Percentiles rank a stretch among this genome's conserved stretches.
These are phyloP conservation scores for Anser cygnoides DNA, from an alignment of 2,113 vertebrate species.

Conservation along the genomic window DNA sequence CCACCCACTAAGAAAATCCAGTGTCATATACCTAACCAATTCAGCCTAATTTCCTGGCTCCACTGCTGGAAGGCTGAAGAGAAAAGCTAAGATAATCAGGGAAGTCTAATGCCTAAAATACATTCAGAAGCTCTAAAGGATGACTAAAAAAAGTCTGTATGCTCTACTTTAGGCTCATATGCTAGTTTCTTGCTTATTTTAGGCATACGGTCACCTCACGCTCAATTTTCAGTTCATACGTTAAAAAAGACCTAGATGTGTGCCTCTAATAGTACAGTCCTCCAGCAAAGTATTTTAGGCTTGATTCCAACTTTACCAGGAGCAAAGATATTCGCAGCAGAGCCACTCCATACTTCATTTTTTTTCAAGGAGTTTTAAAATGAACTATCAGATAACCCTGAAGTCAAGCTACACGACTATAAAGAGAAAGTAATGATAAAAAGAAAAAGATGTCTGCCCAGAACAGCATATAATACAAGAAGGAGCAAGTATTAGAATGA, in stretches of 20 bases:
- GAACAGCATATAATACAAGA: neutral
- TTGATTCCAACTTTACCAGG: neutral
- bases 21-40: neutral
- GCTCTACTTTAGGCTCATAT: accelerated
- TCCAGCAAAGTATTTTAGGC: neutral
- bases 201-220: neutral
- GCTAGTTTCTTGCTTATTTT: neutral
- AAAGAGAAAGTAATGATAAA: neutral
- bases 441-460: neutral
- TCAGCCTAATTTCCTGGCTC: neutral
- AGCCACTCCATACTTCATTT: neutral
- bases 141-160: neutral
- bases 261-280: neutral
- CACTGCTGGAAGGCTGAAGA: neutral
- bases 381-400: too few species aligned
- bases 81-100: neutral
- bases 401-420: neutral
- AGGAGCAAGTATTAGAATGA: accelerated
- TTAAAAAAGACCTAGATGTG: neutral
- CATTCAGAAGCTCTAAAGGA: neutral
- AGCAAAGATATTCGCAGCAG: neutral
- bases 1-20: neutral
- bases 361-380: too few species aligned
- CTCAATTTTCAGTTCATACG: neutral
- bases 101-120: neutral